Evolutionary conservation across 1,140 invertebrate genomes (phyloP).

Genomic region (Halictus rubicundus): DNA sequence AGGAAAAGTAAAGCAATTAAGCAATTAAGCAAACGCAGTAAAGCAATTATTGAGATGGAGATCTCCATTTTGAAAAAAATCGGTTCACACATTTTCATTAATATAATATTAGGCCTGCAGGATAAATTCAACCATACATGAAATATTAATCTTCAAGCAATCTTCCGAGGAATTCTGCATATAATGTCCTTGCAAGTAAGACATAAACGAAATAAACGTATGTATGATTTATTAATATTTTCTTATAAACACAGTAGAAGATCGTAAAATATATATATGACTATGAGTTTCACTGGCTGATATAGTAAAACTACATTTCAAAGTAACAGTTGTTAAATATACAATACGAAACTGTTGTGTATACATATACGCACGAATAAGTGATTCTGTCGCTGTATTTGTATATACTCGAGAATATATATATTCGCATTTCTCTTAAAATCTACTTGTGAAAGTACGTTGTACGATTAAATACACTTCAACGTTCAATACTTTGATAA

Average conservation of each 20-base stretch:
- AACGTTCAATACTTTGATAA: slow-evolving; percentile 41
- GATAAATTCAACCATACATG: too few species aligned
- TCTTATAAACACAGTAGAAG: slow-evolving; percentile 19
- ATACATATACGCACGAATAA: background rate
- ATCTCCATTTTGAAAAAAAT: too few species aligned
- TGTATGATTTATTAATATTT: slow-evolving; percentile 20
- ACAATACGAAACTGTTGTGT: slow-evolving; percentile 7
- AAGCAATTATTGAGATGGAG: too few species aligned
- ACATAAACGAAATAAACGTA: background rate
- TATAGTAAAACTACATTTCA: slow-evolving; percentile 5
- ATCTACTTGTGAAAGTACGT: slow-evolving; percentile 21
- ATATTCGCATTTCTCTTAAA: background rate
- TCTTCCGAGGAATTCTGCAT: too few species aligned
- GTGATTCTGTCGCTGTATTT: background rate
- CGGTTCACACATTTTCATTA: too few species aligned
- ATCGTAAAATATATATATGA: slow-evolving; percentile 15
- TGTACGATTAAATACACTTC: slow-evolving; percentile 29
- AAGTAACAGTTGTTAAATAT: too few species aligned
- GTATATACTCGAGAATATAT: slow-evolving; percentile 4
- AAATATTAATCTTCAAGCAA: too few species aligned
- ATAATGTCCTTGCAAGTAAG: too few species aligned
- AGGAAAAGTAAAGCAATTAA: too few species aligned
- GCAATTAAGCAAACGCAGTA: too few species aligned
- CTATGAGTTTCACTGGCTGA: slow-evolving; percentile 15
- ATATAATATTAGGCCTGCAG: too few species aligned